Evolutionary conservation across 2,888 invertebrate species (phyloP), one percentile per base, ranked within the genome.

Genomic region (Nowickia ferox): DNA sequence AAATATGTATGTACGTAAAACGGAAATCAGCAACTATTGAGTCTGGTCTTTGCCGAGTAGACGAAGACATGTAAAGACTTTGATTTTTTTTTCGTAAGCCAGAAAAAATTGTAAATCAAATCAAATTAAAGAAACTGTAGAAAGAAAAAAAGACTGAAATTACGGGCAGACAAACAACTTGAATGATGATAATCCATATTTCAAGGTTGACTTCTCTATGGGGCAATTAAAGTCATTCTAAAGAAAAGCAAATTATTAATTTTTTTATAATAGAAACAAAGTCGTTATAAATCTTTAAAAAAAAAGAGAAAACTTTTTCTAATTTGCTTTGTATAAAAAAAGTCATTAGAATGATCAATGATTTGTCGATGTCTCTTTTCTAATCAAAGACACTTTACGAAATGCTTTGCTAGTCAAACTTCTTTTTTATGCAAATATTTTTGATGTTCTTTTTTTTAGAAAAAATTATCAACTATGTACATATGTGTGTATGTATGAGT

Each of bases 171-270:
- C 68, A 69, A 53, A 48, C 19, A 42, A 61, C 57, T 57, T 59
- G n/a, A 55, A 61, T 72, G 69, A 78, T 51, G 68, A 84, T 80
- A 75, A 84, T 71, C 75, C 65, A 72, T 30, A 59, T 76, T 71
- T 74, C 80, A 80, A 84, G 84, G 80, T 66, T 76, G 53, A 72
- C 66, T 72, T 74, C 66, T 59, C 44, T 44, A 66, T 59, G n/a
- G 48, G 66, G 72, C 66, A 77, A 66, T 84, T 84, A 77, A 66
- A 83, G 40, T 71, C 51, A 48, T 5, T 65, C 57, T 63, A 46
- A 30, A 72, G 10, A 46, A 57, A 55, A 71, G 44, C n/a, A 22
- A 68, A 59, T 68, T 66, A 76, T 75, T 53, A 10, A 22, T 44
- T 30, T 42, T 15, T 38, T 51, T 38, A 11, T 13, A 13, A n/a